These are phyloP conservation scores for Seladonia tumulorum DNA, from an alignment of 2,888 invertebrate genomes.

Conservation along the genomic window DNA sequence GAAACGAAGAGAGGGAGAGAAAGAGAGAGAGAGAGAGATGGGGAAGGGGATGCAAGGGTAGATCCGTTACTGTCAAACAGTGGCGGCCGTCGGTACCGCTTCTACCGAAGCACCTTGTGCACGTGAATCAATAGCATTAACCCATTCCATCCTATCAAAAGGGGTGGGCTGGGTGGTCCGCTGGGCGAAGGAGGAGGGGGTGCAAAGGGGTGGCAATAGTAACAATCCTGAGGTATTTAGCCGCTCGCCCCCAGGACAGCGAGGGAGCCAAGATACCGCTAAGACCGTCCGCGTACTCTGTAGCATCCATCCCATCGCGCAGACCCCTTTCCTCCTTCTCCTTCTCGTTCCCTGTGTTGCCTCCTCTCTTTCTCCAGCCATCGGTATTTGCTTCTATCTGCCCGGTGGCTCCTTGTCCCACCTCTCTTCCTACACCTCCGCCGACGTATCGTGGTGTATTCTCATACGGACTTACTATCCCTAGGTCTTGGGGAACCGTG, in stretches of 20 bases:
- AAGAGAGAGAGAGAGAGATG: slow-evolving; percentile 3
- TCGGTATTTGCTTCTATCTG: slow-evolving; percentile 62
- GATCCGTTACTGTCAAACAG: slow-evolving; percentile 84
- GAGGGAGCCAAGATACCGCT: slow-evolving; percentile 83
- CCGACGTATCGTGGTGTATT: slow-evolving; percentile 73
- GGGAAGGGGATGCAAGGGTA: slow-evolving; percentile 53
- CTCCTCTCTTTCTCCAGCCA: slow-evolving; percentile 46
- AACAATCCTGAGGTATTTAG: slow-evolving; percentile 85
- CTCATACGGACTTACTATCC: slow-evolving; percentile 66
- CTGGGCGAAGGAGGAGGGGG: slow-evolving; percentile 66
- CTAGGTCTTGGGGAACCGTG: slow-evolving; percentile 54
- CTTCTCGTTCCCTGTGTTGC: background rate
- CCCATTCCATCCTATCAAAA: slow-evolving; percentile 83
- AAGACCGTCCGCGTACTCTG: slow-evolving; percentile 82
- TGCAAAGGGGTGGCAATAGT: slow-evolving; percentile 81
- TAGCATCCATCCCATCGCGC: slow-evolving; percentile 80
- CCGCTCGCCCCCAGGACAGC: slow-evolving; percentile 79
- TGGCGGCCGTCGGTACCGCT: slow-evolving; percentile 75
- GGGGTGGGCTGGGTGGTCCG: slow-evolving; percentile 73
- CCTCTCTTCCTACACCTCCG: slow-evolving; percentile 57
- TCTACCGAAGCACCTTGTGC: slow-evolving; percentile 77
- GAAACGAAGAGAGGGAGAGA: background rate
- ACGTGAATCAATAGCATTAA: slow-evolving; percentile 85
- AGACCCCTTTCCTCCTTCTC: slow-evolving; percentile 69
- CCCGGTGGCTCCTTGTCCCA: slow-evolving; percentile 38